Conservation (phyloP, 2,113 vertebrate species). For the Psittacus erithacus region DNA sequence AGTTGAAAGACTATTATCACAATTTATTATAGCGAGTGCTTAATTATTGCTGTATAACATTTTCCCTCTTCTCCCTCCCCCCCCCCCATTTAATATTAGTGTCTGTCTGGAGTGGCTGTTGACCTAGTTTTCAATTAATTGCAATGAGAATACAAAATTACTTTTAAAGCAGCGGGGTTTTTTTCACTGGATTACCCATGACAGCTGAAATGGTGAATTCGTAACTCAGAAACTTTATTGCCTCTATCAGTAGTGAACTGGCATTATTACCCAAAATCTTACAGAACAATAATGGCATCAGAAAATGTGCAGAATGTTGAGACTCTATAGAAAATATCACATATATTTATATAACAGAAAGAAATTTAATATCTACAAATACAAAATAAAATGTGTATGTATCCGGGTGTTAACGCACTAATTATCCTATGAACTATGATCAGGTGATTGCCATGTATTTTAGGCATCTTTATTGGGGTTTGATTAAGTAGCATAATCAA, state of each 20-base stretch:
- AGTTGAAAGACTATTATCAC: conserved; percentile 19
- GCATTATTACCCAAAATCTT: not conserved
- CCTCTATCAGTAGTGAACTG: not conserved
- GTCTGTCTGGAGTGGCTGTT: conserved; percentile 65
- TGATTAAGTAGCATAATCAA: not conserved
- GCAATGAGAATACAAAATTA: conserved; percentile 68
- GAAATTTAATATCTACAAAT: not conserved
- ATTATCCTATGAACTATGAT: not conserved
- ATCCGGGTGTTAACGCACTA: not conserved
- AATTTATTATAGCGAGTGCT: conserved; percentile 17
- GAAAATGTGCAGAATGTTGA: not conserved
- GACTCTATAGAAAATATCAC: not conserved
- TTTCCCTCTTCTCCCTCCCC: not conserved
- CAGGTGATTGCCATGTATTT: not conserved
- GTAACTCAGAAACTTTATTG: not conserved
- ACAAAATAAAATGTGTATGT: not conserved
- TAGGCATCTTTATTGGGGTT: not conserved
- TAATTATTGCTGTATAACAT: conserved; percentile 58
- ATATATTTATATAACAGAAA: not conserved
- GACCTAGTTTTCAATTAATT: conserved; percentile 85
- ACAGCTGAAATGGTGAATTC: conserved; percentile 22
- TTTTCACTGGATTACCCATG: conserved; percentile 34
- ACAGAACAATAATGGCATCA: not conserved
- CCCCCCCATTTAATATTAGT: conserved; percentile 15
- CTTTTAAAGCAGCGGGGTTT: conserved; percentile 61